Conservation (phyloP, 2,113 vertebrate genomes). For the Albula glossodonta region DNA sequence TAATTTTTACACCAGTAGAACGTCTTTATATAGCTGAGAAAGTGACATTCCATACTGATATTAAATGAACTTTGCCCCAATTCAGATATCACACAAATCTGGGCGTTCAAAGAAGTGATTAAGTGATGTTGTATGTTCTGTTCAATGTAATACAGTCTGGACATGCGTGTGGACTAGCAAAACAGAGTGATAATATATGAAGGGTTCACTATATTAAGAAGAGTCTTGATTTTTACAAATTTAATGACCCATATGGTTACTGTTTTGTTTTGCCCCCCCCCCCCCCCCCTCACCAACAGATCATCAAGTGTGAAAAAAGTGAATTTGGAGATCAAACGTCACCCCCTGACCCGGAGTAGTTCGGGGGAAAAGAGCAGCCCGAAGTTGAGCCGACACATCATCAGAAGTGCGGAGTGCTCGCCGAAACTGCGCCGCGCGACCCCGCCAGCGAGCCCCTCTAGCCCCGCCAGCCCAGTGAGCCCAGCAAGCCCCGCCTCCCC, state of each 20-base stretch:
- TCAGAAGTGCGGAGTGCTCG: constrained; percentile 32
- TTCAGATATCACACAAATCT: too few relatives aligned
- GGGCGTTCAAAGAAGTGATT: too few relatives aligned
- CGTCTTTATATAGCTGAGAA: too few relatives aligned
- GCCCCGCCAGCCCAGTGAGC: constrained; percentile 39
- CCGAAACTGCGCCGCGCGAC: constrained; percentile 28
- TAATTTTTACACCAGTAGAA: too few relatives aligned
- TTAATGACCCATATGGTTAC: constrained; percentile 11
- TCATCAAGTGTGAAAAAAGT: constrained; percentile 46
- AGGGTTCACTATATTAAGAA: neutral
- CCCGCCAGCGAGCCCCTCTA: constrained; percentile 34
- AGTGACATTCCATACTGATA: too few relatives aligned
- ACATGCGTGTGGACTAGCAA: too few relatives aligned
- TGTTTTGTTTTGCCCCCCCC: constrained; percentile 12
- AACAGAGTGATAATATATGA: too few relatives aligned
- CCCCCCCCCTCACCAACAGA: constrained; percentile 54
- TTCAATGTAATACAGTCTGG: too few relatives aligned
- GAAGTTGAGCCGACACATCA: constrained; percentile 10
- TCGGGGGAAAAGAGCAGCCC: constrained; percentile 29
- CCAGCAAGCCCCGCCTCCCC: constrained; percentile 35
- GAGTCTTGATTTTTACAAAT: neutral
- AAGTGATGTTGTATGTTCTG: too few relatives aligned
- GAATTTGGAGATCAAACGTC: constrained; percentile 43
- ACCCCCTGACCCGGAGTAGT: constrained; percentile 12
- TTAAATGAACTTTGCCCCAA: too few relatives aligned